Conservation (phyloP, 2,113 vertebrate genomes). For the Eubucco bourcierii region DNA sequence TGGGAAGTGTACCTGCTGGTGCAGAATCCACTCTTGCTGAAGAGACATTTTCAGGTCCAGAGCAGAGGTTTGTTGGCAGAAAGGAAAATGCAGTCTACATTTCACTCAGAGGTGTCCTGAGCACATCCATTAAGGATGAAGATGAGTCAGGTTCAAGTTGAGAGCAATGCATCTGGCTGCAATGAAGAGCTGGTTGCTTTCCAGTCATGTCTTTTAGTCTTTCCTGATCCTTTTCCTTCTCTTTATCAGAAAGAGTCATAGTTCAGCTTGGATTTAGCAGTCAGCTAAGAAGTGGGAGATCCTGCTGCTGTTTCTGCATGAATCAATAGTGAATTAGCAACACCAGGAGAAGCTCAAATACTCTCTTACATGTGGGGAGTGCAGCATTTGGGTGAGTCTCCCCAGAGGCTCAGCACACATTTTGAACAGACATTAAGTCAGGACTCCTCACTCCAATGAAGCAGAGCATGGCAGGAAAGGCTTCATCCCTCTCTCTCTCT, state of each 20-base stretch:
- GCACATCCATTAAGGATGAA: background rate
- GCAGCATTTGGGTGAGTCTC: background rate
- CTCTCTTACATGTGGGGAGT: background rate
- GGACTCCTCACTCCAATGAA: background rate
- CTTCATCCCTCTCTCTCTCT: background rate
- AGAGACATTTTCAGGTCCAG: background rate
- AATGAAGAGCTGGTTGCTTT: background rate
- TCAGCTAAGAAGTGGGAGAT: background rate
- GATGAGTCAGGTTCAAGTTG: background rate
- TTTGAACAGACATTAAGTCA: background rate
- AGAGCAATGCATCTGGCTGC: background rate
- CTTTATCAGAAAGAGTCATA: background rate
- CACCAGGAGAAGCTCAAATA: background rate
- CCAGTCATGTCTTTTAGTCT: background rate
- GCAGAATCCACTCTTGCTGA: background rate
- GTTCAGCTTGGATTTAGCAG: background rate
- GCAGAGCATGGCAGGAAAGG: background rate
- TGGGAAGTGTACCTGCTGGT: background rate
- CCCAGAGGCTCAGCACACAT: background rate
- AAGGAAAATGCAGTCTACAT: background rate
- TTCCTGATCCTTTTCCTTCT: background rate
- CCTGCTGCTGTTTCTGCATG: background rate
- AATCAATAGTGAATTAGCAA: background rate
- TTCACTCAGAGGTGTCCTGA: background rate
- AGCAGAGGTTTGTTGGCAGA: background rate